These are phyloP conservation scores for Holacanthella duospinosa DNA, from an alignment of 2,888 invertebrate genomes.

Conservation along the genomic window DNA sequence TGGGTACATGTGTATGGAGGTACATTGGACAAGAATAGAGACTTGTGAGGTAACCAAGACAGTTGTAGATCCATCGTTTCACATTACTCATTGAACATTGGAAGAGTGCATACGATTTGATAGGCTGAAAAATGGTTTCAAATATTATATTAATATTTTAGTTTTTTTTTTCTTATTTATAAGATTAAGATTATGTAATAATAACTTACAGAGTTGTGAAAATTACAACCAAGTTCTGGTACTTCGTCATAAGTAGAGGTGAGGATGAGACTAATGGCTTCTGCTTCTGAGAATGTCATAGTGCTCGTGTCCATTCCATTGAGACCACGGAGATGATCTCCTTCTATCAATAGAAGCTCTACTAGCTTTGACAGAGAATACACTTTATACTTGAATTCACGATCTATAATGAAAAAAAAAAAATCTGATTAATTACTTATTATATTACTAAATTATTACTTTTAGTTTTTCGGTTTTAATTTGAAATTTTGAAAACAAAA, in stretches of 20 bases:
- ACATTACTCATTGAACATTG: neutral
- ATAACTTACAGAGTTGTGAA: neutral
- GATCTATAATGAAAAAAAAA: neutral
- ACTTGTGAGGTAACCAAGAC: neutral
- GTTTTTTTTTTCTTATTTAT: too few relatives aligned
- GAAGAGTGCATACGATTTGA: neutral
- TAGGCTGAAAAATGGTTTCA: neutral
- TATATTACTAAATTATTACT: too few relatives aligned
- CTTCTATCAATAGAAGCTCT: neutral
- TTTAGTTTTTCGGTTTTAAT: too few relatives aligned
- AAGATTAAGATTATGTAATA: too few relatives aligned
- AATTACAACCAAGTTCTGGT: neutral
- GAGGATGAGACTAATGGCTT: neutral
- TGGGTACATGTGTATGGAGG: neutral
- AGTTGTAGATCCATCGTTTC: constrained; percentile 1
- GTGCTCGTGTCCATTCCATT: neutral
- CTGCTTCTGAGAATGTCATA: neutral
- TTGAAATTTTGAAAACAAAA: too few relatives aligned
- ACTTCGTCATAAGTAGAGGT: neutral
- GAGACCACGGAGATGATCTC: neutral
- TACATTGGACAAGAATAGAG: neutral
- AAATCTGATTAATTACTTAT: neutral
- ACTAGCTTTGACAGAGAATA: neutral
- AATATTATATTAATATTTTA: too few relatives aligned
- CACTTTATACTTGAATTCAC: neutral